Evolutionary conservation across 2,888 invertebrate species (phyloP).

Genomic region (Stegophylla sp.): DNA sequence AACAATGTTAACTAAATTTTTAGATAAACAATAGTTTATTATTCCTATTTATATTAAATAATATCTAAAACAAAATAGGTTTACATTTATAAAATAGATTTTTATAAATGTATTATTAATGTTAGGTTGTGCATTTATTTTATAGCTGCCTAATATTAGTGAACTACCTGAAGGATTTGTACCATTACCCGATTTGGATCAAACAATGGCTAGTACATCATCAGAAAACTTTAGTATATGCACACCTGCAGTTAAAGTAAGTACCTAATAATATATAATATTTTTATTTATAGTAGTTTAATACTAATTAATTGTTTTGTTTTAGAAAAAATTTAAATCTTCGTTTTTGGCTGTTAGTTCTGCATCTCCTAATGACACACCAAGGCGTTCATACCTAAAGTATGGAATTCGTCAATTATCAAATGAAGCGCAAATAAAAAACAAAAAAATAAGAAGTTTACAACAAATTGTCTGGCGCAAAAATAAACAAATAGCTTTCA

Average conservation of each 20-base stretch:
- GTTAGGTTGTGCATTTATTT: too few relatives aligned
- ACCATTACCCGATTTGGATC: background rate
- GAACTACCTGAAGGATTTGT: background rate
- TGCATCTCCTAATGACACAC: background rate
- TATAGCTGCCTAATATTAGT: background rate
- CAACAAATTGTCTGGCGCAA: too few relatives aligned
- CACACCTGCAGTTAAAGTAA: background rate
- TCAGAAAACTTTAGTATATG: background rate
- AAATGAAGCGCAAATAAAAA: background rate
- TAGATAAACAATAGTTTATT: too few relatives aligned
- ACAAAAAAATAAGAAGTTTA: background rate
- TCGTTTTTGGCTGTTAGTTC: background rate
- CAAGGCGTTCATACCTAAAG: background rate
- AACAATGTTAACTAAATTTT: too few relatives aligned
- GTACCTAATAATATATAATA: background rate
- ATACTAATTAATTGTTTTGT: background rate
- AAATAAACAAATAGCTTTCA: too few relatives aligned
- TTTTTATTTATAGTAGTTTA: background rate
- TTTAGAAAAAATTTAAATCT: conserved; percentile 9
- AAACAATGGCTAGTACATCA: background rate
- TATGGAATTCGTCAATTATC: background rate
- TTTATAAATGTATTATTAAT: too few relatives aligned
- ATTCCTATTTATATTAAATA: too few relatives aligned
- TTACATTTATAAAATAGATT: too few relatives aligned
- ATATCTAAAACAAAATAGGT: too few relatives aligned